Evolutionary conservation across 2,797 vertebrate species (phyloP).

Genomic region (Macroramphosus scolopax): DNA sequence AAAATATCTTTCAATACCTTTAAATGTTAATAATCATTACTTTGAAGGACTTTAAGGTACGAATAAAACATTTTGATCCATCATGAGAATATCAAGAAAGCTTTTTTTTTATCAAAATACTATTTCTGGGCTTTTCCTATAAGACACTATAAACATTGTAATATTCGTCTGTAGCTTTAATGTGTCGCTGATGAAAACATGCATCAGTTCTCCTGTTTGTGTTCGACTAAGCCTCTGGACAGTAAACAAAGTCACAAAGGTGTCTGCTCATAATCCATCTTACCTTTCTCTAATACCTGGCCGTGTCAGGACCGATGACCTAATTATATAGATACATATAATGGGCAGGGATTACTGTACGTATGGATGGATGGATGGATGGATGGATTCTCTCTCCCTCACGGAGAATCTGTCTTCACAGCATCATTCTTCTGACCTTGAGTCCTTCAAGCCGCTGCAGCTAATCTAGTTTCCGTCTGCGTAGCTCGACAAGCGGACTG

Average conservation of each 20-base stretch:
- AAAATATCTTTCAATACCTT: no score
- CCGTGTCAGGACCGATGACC: conserved; percentile 42
- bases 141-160: no score
- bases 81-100: no score
- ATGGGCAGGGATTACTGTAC: conserved; percentile 51
- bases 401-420: conserved; percentile 5
- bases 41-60: no score
- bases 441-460: conserved; percentile 33
- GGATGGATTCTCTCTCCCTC: no score
- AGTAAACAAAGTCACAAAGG: conserved; percentile 63
- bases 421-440: conserved; percentile 47
- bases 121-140: no score
- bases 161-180: conserved; percentile 26
- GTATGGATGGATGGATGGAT: conserved; percentile 2
- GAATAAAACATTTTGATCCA: no score
- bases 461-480: conserved; percentile 52
- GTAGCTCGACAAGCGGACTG: conserved; percentile 11
- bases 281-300: conserved; percentile 66
- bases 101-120: no score
- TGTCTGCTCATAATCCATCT: conserved; percentile 66
- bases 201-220: conserved; percentile 20
- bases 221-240: conserved; percentile 45
- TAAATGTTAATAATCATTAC: no score
- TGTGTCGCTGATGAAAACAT: conserved; percentile 14
- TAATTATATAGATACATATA: no score